Evolutionary conservation across 30 jellyfish, hydroid and myxozoan genomes (phyloP), one percentile per base, ranked within the genome.

Genomic region (Cassiopea andromeda): DNA sequence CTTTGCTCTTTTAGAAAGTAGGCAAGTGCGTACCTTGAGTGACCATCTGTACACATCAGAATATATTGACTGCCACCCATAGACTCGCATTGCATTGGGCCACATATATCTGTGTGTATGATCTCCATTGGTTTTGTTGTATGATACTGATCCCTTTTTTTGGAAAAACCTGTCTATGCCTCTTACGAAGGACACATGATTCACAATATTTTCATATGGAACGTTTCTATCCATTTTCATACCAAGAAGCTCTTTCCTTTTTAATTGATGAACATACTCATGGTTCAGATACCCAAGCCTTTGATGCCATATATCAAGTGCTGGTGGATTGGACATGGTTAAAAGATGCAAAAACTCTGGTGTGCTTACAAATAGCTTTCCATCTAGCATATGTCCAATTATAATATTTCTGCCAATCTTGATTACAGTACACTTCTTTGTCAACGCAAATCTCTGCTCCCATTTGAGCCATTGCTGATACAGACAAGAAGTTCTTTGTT

Each of bases 21-120:
- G 69, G 64, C 94, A 16, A 73, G 64, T 14, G 86, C 78, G 70
- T 77, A 66, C 67, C 94, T 68, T 17, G 94, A 87, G 67, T 79
- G 70, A 72, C 80, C 96, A 74, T 89, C 88, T 13, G 85, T 89
- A 81, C 69, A 89, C 90, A 81, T 78, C 82, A 81, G 66, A n/a
- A 81, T 27, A 66, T 89, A 79, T 60, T 83, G 75, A 57, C 84
- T 73, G 59, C 96, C 96, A 72, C 92, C 96, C 82, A 79, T 45
- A 14, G 92, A 79, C 38, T 77, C 90, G 13, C 60, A 85, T 16
- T 73, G 85, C 93, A 82, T 90, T 71, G 97, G 97, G 18, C 97
- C 97, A 83, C 97, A 90, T 38, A 81, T 43, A 48, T 90, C 97
- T 50, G 89, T 82, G 85, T 87, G 84, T 71, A 87, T 71, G 45